These are phyloP conservation scores for Columba livia DNA, from an alignment of 2,113 vertebrate species.

Conservation along the genomic window DNA sequence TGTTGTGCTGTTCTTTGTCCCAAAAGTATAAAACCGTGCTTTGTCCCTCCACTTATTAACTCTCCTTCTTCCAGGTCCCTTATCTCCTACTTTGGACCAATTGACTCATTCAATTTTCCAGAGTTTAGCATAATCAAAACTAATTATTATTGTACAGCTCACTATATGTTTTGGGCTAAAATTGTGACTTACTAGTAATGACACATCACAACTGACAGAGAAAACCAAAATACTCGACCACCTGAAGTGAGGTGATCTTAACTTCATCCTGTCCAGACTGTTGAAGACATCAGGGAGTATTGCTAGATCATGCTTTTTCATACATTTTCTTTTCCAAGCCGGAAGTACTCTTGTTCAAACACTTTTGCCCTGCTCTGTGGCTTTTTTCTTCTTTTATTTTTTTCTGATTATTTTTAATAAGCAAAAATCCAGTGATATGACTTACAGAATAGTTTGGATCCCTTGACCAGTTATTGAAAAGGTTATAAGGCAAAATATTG, in stretches of 20 bases:
- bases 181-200: not conserved
- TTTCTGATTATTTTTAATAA: not conserved
- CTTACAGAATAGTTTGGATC: not conserved
- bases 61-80: not conserved
- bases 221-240: not conserved
- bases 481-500: not conserved
- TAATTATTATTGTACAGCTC: not conserved
- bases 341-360: not conserved
- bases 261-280: not conserved
- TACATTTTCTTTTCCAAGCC: not conserved
- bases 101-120: not conserved
- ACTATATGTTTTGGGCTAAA: not conserved
- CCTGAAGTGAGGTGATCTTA: not conserved
- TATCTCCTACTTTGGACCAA: not conserved
- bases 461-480: not conserved
- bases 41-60: not conserved
- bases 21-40: not conserved
- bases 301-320: not conserved
- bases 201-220: not conserved
- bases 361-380: not conserved
- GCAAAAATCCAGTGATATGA: not conserved
- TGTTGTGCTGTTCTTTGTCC: not conserved
- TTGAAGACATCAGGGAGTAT: not conserved
- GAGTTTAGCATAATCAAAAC: not conserved
- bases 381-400: not conserved